These are phyloP conservation scores for Basileuterus tristriatus DNA, from an alignment of 2,797 vertebrate genomes.

Conservation along the genomic window DNA sequence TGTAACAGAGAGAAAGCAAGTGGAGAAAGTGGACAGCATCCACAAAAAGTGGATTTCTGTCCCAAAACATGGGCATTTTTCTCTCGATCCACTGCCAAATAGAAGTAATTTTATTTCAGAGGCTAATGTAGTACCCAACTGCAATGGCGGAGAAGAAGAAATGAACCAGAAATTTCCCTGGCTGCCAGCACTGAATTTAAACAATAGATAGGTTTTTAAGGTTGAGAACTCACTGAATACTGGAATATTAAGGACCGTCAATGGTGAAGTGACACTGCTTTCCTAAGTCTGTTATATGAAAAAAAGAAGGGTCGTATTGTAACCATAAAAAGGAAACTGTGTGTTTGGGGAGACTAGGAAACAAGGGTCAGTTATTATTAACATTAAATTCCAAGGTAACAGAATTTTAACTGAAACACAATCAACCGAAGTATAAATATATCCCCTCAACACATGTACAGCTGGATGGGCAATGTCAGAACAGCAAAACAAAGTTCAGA, in stretches of 20 bases:
- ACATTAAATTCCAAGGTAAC: background rate
- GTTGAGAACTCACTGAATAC: background rate
- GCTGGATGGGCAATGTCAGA: background rate
- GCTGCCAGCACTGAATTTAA: accelerated
- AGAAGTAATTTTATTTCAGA: background rate
- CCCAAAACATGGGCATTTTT: background rate
- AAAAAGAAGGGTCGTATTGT: background rate
- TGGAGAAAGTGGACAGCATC: background rate
- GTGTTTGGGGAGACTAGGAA: background rate
- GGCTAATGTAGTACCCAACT: background rate
- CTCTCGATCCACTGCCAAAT: background rate
- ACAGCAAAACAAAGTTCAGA: background rate
- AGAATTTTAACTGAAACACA: background rate
- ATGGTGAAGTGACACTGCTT: background rate
- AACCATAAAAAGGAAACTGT: constrained; percentile 8
- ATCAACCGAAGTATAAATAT: background rate
- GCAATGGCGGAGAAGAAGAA: background rate
- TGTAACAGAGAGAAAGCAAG: background rate
- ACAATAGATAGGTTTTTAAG: background rate
- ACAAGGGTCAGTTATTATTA: background rate
- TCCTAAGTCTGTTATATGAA: background rate
- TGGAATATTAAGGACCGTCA: background rate
- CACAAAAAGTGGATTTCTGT: background rate
- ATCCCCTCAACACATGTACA: background rate
- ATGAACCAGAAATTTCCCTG: background rate